Base-by-base conservation (phyloP, 2,888 invertebrate genomes). In the Galeopsomyia nigrocyanea region DNA sequence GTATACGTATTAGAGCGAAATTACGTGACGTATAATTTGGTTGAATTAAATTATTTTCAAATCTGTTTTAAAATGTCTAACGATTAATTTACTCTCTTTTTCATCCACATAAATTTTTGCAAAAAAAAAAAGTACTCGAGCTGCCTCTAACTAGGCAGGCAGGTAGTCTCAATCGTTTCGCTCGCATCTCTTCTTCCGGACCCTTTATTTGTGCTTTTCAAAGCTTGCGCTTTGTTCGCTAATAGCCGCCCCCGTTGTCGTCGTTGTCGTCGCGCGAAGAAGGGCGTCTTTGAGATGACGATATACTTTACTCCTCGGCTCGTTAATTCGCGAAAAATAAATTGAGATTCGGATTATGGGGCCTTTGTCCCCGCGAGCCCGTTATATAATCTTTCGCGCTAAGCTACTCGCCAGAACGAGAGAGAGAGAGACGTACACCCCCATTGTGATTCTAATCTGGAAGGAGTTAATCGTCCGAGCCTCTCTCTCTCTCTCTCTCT, bases 401-500 rank as follows among this genome's bases (percentile, higher is more conserved):
- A 68, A 68, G 71, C 71, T 71, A n/a, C 65, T 64, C 61, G 31
- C 65, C 65, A 53, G 31, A n/a, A n/a, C 31, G 31, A 7, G 31
- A 31, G 31, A 31, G 31, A 31, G 31, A 31, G 31, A 31, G 16
- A 6, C 69, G 49, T 39, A 21, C 5, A 3, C 19, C 3, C n/a
- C 69, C 67, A 75, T 75, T 75, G 72, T 75, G 50, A 75, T 75
- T 72, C 75, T 75, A 75, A 75, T 75, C 75, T 70, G 56, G 51
- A 51, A 63, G 63, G 60, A 67, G 75, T 75, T 71, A 71, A 75
- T 75, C 74, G 71, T 65, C 22, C 26, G 7, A 31, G 31, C 46
- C 31, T 39, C 39, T 9, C 56, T 19, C 46, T 47, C 49, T 21
- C 6, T 26, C 31, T 22, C n/a, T 9, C 65, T 39, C 69, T 47